Percentiles rank a stretch among this genome's conserved stretches.
Conservation (phyloP, 2,113 vertebrate species). For the Echinops telfairi region DNA sequence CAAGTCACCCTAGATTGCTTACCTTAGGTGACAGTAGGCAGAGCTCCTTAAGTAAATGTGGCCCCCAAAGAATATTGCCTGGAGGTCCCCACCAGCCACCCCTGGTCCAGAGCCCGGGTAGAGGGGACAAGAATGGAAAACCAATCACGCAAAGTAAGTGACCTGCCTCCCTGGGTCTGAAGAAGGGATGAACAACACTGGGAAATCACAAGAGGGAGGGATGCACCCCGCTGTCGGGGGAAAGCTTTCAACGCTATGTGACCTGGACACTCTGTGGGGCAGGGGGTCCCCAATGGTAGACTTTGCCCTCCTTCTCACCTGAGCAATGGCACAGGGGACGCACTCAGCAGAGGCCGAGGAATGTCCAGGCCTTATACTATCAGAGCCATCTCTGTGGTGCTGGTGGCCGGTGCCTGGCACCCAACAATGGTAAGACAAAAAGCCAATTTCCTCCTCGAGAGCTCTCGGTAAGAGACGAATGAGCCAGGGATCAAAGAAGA, state of each 20-base stretch:
- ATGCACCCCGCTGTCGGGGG: not conserved
- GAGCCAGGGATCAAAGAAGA: not conserved
- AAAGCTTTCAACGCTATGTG: not conserved
- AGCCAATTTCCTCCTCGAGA: not conserved
- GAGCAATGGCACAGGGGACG: not conserved
- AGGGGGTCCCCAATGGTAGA: not conserved
- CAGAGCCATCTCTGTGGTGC: no score
- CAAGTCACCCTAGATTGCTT: not conserved
- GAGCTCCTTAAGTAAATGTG: no score
- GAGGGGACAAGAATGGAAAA: not conserved
- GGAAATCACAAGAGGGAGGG: not conserved
- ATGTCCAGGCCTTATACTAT: not conserved
- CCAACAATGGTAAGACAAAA: not conserved
- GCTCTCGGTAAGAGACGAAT: not conserved
- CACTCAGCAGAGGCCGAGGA: not conserved
- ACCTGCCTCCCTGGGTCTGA: not conserved
- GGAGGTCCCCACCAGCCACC: not conserved
- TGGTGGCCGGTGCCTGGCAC: no score
- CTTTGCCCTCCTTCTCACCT: not conserved
- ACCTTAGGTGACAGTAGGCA: not conserved
- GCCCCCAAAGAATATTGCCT: not conserved
- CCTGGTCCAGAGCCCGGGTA: not conserved
- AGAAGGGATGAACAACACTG: not conserved
- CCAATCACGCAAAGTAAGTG: not conserved
- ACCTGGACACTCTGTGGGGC: not conserved